Evolutionary conservation across 2,797 vertebrate species (phyloP).

Genomic region (Galagoides demidoff): DNA sequence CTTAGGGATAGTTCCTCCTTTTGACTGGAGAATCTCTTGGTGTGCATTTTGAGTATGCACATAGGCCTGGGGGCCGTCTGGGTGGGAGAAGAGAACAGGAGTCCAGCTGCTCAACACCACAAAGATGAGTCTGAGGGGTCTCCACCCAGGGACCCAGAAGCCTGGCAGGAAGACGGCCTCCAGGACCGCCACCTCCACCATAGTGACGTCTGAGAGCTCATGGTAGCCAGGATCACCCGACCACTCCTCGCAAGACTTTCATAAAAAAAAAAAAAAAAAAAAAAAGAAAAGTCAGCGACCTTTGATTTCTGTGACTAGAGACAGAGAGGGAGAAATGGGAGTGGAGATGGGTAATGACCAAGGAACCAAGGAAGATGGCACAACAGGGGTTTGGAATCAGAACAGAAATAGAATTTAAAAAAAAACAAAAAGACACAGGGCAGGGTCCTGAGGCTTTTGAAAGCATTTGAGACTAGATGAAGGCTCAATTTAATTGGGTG

Average conservation of each 20-base stretch:
- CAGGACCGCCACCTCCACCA: neutral
- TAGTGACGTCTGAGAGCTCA: neutral
- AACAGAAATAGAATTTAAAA: neutral
- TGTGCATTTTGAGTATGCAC: neutral
- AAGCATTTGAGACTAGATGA: neutral
- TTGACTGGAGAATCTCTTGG: neutral
- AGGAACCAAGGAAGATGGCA: neutral
- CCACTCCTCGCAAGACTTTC: too few relatives aligned
- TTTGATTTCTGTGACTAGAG: neutral
- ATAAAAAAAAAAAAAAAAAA: neutral
- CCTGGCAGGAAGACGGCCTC: neutral
- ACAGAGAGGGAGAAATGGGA: neutral
- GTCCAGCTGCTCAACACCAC: neutral
- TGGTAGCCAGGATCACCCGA: fast-evolving
- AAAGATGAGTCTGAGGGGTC: neutral
- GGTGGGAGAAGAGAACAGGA: neutral
- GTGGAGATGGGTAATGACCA: neutral
- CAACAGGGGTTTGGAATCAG: neutral
- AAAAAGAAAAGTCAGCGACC: too few relatives aligned
- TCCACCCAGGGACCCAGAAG: fast-evolving
- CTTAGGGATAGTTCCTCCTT: neutral
- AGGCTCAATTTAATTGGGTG: neutral
- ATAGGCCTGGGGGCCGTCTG: neutral
- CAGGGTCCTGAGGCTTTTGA: neutral
- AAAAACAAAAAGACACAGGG: neutral